Evolutionary conservation across 2,888 invertebrate species (phyloP).

Genomic region (Cyclophora punctaria): DNA sequence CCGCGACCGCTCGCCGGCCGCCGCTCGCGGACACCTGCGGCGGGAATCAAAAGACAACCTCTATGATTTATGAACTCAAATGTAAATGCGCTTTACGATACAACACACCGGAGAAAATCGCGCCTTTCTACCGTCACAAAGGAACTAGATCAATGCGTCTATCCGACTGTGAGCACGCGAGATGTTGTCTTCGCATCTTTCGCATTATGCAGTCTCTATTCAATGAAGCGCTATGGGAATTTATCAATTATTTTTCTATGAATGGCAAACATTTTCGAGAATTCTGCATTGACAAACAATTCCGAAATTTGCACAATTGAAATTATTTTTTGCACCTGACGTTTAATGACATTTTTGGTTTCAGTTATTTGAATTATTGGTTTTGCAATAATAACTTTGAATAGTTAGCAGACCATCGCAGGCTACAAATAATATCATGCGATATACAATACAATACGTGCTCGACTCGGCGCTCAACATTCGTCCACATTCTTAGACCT

Average conservation of each 20-base stretch:
- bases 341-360: constrained; percentile 2
- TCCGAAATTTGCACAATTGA: constrained; percentile 37
- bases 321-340: constrained; percentile 24
- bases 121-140: constrained; percentile 44
- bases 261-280: constrained; percentile 31
- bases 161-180: constrained; percentile 38
- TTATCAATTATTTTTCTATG: constrained; percentile 28
- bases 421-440: too few relatives aligned
- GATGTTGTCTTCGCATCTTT: constrained; percentile 38
- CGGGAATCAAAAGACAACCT: constrained; percentile 32
- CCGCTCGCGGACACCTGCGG: constrained; percentile 52
- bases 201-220: constrained; percentile 28
- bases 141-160: constrained; percentile 43
- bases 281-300: constrained; percentile 23
- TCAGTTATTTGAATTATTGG: too few relatives aligned
- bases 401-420: too few relatives aligned
- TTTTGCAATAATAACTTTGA: too few relatives aligned
- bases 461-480: too few relatives aligned
- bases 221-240: constrained; percentile 14
- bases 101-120: constrained; percentile 53
- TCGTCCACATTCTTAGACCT: constrained; percentile 4
- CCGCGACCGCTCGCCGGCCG: constrained; percentile 28
- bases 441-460: too few relatives aligned
- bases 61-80: constrained; percentile 53
- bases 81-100: constrained; percentile 37